Evolutionary conservation across 2,797 vertebrate genomes (phyloP).

Genomic region (Xiphophorus birchmanni): DNA sequence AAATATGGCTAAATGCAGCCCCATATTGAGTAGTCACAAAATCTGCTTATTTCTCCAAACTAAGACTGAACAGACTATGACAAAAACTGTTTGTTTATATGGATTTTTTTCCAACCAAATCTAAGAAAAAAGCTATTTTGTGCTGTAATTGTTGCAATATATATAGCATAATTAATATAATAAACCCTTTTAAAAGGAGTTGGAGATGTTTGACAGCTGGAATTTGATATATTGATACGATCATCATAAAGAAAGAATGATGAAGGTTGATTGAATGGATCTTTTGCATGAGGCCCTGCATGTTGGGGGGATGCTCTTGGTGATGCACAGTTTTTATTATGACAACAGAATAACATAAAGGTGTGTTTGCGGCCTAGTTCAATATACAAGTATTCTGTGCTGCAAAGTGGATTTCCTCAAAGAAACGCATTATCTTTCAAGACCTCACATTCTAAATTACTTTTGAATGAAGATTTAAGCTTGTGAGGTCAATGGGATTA

Average conservation of each 20-base stretch:
- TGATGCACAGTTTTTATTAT: slow-evolving; percentile 16
- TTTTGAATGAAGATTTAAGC: background rate
- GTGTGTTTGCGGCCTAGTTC: slow-evolving; percentile 1
- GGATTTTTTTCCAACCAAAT: background rate
- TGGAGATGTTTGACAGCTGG: background rate
- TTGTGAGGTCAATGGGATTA: background rate
- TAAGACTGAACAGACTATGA: background rate
- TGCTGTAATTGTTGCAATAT: background rate
- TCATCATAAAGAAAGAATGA: background rate
- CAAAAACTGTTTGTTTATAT: background rate
- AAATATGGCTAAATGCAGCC: background rate
- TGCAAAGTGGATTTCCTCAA: background rate
- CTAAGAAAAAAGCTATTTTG: no score
- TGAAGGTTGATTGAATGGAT: slow-evolving; percentile 39
- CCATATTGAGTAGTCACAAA: background rate
- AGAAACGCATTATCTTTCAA: background rate
- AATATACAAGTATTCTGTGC: background rate
- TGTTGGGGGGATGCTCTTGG: slow-evolving; percentile 52
- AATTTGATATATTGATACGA: background rate
- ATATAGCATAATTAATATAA: background rate
- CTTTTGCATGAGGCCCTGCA: slow-evolving; percentile 70
- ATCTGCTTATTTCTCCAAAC: background rate
- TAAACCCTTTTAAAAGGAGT: background rate
- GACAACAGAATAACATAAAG: background rate
- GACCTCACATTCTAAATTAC: background rate